Base-by-base conservation (phyloP, 2,888 invertebrate genomes). In the Hesperia comma region DNA sequence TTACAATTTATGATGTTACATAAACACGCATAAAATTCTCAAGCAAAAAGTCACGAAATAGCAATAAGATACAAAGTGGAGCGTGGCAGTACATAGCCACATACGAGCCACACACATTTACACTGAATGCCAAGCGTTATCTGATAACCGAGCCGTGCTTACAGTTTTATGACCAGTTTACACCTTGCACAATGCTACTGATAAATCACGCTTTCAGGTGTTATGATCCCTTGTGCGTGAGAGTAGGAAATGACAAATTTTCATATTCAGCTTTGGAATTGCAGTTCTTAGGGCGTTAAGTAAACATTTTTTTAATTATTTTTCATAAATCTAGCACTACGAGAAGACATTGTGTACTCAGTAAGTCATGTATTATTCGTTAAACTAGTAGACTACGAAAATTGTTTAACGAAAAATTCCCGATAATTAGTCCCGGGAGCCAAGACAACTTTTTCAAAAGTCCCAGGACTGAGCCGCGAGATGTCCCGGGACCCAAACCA, bases 71-170 rank as follows among this genome's bases (percentile, higher is more conserved):
- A 33, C 41, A 53, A 61, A 61, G 53, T 46, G n/a, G 63, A 58
- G 57, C 57, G 14, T 21, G 37, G 56, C 51, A 32, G 26, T 46
- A 21, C 57, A 41, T 26, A 26, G 26, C 26, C 26, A 15, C 8
- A 2, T 33, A 55, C 19, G 7, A 19, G 6, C 19, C 8, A 26
- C 40, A 41, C n/a, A 60, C 21, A 56, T 17, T 71, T 58, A 32
- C 40, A 61, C 21, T 68, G 70, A 69, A 74, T 75, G 69, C 68
- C 71, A 69, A 70, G 67, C 68, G 69, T 56, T 46, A 70, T 76
- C 72, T 74, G 74, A 78, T 78, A 72, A 77, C 70, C 72, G 72
- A 71, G 75, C 72, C 74, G 64, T 75, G 76, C 69, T 72, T 70
- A 71, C 70, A 19, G 71, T 75, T 71, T 68, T 64, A 68, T 66